Base-by-base conservation (phyloP, 2,113 vertebrate species). In the Leptobrachium leishanense region DNA sequence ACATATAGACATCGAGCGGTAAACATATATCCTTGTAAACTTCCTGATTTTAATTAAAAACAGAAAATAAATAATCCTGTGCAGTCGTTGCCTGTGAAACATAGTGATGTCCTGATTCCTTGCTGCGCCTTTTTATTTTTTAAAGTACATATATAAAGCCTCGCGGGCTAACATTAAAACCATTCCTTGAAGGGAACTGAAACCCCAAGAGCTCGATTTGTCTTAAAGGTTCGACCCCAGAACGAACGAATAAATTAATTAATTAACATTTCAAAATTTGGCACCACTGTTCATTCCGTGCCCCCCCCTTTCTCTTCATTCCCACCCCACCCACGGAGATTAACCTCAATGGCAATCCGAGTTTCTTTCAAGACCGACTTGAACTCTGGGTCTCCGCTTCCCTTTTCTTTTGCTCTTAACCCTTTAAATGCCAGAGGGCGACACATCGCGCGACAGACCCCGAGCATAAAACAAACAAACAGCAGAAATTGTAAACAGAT, bases 81-180 rank as follows among this genome's bases (percentile, higher is more conserved):
- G 55, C 68, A 76, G 40, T 2, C 44, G 42, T 20, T 41, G 66
- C 63, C 40, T 20, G 44, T 69, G 54, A 69, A 68, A 57, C 57
- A 68, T 68, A 69, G 31, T 5, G 11, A 31, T 76, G 42, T 69
- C 67, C 54, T 63, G 43, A 68, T 76, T 76, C 54, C 44, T 1
- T 46, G 41, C 31, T 40, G 68, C 59, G 53, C 41, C 42, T 68
- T 65, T 76, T 76, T 68, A 57, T 68, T 65, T 76, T 76, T 68
- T 67, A 68, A 54, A 39, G 6, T 39, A 31, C 54, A 55, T 70
- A 9, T 67, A 41, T 40, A 77, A 15, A 68, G 40, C 67, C 67
- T 70, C 70, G 67, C 57, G 76, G 67, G 67, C 67, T 63, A 39
- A 76, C 46, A 77, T 77, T 43, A 69, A 69, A 77, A 77, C 55